phyloP scores from a whole-genome alignment of 1,140 invertebrate genomes.

The Papilio helenus region DNA sequence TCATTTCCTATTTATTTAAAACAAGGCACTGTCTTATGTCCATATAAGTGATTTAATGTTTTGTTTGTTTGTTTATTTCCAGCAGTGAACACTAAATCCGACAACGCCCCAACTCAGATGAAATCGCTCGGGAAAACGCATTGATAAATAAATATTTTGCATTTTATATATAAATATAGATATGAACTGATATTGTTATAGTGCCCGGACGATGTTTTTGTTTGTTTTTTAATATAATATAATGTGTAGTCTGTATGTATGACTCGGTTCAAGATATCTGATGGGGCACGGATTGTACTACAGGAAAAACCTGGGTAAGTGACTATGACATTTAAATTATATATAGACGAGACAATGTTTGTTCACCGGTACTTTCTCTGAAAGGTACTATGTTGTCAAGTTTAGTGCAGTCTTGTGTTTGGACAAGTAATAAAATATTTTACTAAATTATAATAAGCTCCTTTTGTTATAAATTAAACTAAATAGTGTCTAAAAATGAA shows the following conservation, averaged over 20 bases:
- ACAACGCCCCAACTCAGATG: not conserved
- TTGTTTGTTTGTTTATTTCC: constrained; percentile 28
- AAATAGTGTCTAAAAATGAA: too few relatives aligned
- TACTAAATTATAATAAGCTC: too few relatives aligned
- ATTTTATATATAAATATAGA: constrained; percentile 22
- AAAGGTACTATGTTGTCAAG: too few relatives aligned
- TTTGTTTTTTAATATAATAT: not conserved
- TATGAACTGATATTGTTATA: constrained; percentile 19
- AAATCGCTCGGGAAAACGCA: constrained; percentile 2
- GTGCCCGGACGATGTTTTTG: not conserved
- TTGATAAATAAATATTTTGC: constrained; percentile 8
- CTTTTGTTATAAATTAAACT: too few relatives aligned
- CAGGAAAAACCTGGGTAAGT: constrained; percentile 5
- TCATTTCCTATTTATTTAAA: too few relatives aligned
- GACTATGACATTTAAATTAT: not conserved
- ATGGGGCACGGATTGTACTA: constrained; percentile 12
- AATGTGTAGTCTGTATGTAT: not conserved
- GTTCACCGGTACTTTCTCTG: too few relatives aligned
- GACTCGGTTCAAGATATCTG: not conserved
- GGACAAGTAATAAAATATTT: too few relatives aligned
- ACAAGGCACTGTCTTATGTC: too few relatives aligned
- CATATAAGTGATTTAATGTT: not conserved
- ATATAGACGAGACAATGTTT: not conserved
- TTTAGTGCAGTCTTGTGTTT: too few relatives aligned
- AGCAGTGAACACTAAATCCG: not conserved